Percentiles rank a stretch among this genome's conserved stretches.
phyloP scores from a whole-genome alignment of 2,888 invertebrate species.

The Lasiommata megera region DNA sequence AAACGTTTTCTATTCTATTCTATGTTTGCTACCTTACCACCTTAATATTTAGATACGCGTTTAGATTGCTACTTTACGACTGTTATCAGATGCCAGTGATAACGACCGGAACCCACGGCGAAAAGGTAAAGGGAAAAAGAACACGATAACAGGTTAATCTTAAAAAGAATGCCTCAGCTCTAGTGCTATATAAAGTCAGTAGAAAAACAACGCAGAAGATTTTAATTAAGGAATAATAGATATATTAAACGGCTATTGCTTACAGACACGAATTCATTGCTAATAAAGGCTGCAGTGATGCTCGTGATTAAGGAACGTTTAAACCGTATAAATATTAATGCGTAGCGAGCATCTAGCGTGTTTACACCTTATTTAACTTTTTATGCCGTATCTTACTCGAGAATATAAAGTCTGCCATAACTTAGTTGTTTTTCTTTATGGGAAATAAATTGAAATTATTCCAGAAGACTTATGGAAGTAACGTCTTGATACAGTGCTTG shows the following conservation, averaged over 20 bases:
- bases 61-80: too few species aligned
- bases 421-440: background rate
- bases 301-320: conserved; percentile 71
- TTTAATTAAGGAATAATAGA: conserved; percentile 25
- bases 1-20: too few species aligned
- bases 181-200: background rate
- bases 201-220: background rate
- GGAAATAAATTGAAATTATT: background rate
- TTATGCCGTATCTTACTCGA: conserved; percentile 26
- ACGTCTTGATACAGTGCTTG: background rate
- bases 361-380: conserved; percentile 47
- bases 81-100: too few species aligned
- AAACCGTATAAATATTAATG: conserved; percentile 72
- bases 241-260: conserved; percentile 25
- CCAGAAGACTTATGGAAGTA: background rate
- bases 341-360: conserved; percentile 59
- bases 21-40: too few species aligned
- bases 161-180: background rate
- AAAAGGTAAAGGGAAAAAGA: too few species aligned
- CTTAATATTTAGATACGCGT: too few species aligned
- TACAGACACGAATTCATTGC: conserved; percentile 25
- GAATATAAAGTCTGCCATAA: background rate
- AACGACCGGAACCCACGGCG: too few species aligned
- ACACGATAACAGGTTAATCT: too few species aligned
- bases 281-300: conserved; percentile 48